phyloP scores from a whole-genome alignment of 2,113 vertebrate genomes.

The Myotis davidii region DNA sequence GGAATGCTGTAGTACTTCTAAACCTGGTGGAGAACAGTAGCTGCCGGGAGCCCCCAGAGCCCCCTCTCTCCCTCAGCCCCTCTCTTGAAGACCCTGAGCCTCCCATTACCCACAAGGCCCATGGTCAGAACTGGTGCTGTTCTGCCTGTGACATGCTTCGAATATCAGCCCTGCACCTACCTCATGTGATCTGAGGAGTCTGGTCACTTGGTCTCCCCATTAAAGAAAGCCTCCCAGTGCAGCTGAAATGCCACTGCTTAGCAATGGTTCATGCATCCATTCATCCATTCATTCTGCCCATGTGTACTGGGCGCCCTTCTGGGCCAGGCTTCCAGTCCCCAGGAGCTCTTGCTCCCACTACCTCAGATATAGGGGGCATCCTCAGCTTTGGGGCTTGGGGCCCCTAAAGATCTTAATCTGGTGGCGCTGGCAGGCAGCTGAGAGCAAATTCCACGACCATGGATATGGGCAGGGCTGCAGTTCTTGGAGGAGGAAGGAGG shows the following conservation, averaged over 20 bases:
- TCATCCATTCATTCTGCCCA: background rate
- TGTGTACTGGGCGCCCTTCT: background rate
- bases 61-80: background rate
- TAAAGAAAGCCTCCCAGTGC: background rate
- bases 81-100: background rate
- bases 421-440: background rate
- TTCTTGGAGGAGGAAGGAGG: background rate
- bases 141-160: background rate
- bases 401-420: background rate
- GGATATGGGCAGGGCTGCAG: too few relatives aligned
- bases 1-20: background rate
- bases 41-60: background rate
- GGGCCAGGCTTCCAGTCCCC: background rate
- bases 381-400: background rate
- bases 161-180: too few relatives aligned
- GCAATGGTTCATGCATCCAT: background rate
- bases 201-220: background rate
- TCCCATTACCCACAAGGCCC: background rate
- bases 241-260: background rate
- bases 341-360: background rate
- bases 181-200: background rate
- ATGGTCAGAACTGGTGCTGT: fast-evolving
- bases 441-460: background rate
- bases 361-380: background rate
- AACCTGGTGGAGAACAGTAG: too few relatives aligned